These are phyloP conservation scores for Toxotes chatareus DNA, from an alignment of 2,113 vertebrate genomes.

Conservation along the genomic window DNA sequence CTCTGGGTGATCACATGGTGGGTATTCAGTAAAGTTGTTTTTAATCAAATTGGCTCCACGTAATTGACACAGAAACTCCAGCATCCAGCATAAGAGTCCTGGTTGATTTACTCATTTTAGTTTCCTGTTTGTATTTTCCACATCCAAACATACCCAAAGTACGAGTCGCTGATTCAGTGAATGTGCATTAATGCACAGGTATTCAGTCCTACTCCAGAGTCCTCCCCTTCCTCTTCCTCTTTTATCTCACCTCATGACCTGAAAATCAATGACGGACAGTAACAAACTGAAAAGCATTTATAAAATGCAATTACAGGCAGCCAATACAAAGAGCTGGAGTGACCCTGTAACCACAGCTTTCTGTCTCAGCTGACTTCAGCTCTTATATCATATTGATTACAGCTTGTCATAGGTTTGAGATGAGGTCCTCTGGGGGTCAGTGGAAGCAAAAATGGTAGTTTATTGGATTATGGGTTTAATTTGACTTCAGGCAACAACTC, in stretches of 20 bases:
- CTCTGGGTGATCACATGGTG: too few species aligned
- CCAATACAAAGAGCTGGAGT: slow-evolving; percentile 24
- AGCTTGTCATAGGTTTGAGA: slow-evolving; percentile 85
- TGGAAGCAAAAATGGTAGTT: slow-evolving; percentile 70
- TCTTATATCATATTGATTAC: slow-evolving; percentile 88
- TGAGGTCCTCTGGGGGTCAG: slow-evolving; percentile 77
- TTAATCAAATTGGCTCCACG: too few species aligned
- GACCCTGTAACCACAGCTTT: slow-evolving; percentile 36
- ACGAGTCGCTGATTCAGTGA: slow-evolving; percentile 28
- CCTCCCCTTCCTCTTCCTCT: slow-evolving; percentile 62
- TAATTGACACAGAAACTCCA: too few species aligned
- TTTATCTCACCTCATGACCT: slow-evolving; percentile 86
- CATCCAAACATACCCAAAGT: slow-evolving; percentile 10
- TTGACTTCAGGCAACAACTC: slow-evolving; percentile 71
- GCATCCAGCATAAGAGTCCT: too few species aligned
- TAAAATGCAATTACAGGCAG: slow-evolving; percentile 88
- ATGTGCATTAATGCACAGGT: background rate
- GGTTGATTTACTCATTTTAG: background rate
- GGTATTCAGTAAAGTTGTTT: too few species aligned
- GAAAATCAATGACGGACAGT: slow-evolving; percentile 90
- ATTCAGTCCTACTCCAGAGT: background rate
- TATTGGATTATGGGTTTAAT: slow-evolving; percentile 81
- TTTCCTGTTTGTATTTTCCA: background rate
- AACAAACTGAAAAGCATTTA: slow-evolving; percentile 87
- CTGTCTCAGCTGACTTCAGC: slow-evolving; percentile 79